A percentile compares a stretch with the other conserved stretches of the same genome.
phyloP scores from a whole-genome alignment of 2,888 invertebrate species.

The Matsumyia berberina region DNA sequence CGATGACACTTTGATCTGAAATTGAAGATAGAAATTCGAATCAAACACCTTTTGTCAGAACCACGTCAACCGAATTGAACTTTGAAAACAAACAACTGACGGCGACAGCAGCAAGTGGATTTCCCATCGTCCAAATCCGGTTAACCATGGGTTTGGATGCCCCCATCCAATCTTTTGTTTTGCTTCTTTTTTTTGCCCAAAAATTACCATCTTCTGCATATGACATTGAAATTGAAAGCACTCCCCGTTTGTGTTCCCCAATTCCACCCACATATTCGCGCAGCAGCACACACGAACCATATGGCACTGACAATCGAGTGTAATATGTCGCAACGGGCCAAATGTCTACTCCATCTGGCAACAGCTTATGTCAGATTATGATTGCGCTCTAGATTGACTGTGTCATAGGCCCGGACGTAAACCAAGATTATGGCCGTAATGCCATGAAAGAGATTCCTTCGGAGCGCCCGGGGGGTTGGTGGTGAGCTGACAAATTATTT shows the following conservation, averaged over 20 bases:
- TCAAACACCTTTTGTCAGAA: background rate
- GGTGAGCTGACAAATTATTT: constrained; percentile 38
- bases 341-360: constrained; percentile 21
- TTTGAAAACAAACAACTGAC: background rate
- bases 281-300: background rate
- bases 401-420: constrained; percentile 29
- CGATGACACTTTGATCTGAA: constrained; percentile 22
- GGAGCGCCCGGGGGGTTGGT: background rate
- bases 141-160: constrained; percentile 2
- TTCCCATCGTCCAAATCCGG: constrained; percentile 37
- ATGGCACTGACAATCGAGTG: background rate
- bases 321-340: constrained; percentile 16
- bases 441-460: background rate
- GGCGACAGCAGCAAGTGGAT: constrained; percentile 24
- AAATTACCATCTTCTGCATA: constrained; percentile 17
- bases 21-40: background rate
- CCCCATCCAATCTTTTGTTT: constrained; percentile 8
- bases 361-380: constrained; percentile 51
- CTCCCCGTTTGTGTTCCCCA: too few relatives aligned
- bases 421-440: constrained; percentile 11
- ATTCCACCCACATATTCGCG: background rate
- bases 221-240: background rate
- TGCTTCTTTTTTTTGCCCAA: constrained; percentile 5
- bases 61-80: background rate
- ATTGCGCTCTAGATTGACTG: constrained; percentile 39